These are phyloP conservation scores for Patiria miniata DNA, from an alignment of 35 echinoderm and acorn worm species.

Conservation along the genomic window DNA sequence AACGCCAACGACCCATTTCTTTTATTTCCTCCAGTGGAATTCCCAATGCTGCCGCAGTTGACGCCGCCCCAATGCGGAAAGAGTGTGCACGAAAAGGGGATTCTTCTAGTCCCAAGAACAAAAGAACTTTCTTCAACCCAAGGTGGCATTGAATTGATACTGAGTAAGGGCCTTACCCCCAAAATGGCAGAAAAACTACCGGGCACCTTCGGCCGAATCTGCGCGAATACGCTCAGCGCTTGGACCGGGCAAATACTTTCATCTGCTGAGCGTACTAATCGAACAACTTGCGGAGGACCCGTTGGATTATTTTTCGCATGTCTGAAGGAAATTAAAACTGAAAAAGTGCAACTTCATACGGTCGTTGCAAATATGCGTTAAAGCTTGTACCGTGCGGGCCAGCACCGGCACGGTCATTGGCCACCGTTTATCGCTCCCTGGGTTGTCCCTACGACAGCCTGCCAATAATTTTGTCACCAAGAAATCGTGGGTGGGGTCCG, in stretches of 20 bases:
- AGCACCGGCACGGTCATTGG: neutral
- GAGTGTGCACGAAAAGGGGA: neutral
- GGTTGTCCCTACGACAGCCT: neutral
- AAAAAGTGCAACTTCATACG: neutral
- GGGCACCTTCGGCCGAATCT: neutral
- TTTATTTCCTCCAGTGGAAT: neutral
- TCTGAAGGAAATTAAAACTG: neutral
- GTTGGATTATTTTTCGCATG: neutral
- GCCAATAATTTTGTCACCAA: neutral
- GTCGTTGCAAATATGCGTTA: neutral
- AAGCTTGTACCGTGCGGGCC: neutral
- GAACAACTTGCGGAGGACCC: neutral
- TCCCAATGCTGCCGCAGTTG: constrained; percentile 1
- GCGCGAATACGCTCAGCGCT: neutral
- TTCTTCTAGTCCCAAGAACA: neutral
- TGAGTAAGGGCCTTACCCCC: neutral
- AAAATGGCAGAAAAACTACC: constrained; percentile 6
- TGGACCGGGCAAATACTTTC: neutral
- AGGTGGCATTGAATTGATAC: neutral
- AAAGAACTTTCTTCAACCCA: neutral
- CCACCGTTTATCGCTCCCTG: neutral
- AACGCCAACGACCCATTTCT: constrained; percentile 22
- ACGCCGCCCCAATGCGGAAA: constrained; percentile 11
- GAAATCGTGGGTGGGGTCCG: neutral
- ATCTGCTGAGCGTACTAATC: neutral